A percentile compares a stretch with the other conserved stretches of the same genome.
phyloP scores from a whole-genome alignment of 2,113 vertebrate species.

The Cathartes aura region DNA sequence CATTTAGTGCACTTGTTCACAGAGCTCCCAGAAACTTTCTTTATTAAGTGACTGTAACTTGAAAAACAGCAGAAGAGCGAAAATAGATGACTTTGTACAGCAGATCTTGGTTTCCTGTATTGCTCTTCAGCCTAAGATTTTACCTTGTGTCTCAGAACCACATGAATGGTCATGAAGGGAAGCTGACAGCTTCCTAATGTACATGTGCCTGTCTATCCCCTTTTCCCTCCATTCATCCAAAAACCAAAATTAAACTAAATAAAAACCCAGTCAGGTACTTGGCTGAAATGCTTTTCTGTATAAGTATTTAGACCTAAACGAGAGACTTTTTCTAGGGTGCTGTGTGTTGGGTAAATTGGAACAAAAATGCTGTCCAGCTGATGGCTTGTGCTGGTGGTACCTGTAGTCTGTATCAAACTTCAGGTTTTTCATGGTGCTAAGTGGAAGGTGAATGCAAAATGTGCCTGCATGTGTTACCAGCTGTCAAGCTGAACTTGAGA shows the following conservation, averaged over 20 bases:
- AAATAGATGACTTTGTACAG: constrained; percentile 30
- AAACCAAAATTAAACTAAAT: background rate
- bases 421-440: background rate
- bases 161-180: constrained; percentile 1
- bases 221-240: background rate
- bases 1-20: background rate
- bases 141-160: background rate
- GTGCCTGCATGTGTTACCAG: background rate
- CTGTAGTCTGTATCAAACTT: background rate
- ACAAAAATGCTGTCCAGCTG: background rate
- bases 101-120: constrained; percentile 23
- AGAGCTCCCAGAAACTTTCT: background rate
- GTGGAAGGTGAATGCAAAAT: background rate
- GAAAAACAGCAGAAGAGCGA: constrained; percentile 23
- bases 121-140: background rate
- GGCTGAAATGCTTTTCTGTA: background rate
- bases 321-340: background rate
- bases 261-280: background rate
- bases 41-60: constrained; percentile 41
- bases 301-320: background rate
- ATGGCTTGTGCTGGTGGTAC: background rate
- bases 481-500: background rate
- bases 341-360: background rate
- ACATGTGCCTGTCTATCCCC: background rate
- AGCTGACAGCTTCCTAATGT: background rate